phyloP scores from a whole-genome alignment of 1,140 invertebrate species.

The Glomeris maerens region DNA sequence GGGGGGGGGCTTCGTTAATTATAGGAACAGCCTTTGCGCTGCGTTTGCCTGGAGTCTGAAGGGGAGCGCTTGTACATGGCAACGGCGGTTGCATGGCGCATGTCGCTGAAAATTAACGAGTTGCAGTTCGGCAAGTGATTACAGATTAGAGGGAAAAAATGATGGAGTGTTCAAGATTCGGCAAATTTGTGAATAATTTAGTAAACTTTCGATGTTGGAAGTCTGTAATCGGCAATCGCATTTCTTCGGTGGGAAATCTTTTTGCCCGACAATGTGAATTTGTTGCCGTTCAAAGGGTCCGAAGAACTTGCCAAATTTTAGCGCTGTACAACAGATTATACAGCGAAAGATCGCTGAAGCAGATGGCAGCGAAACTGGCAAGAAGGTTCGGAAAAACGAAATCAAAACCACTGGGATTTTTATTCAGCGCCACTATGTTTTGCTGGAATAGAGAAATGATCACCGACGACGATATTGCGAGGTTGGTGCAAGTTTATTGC shows the following conservation, averaged over 20 bases:
- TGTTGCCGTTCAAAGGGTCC: constrained; percentile 3
- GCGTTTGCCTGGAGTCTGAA: no score
- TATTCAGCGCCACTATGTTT: constrained; percentile 4
- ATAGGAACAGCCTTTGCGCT: no score
- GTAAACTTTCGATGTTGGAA: no score
- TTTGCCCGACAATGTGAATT: constrained; percentile 11
- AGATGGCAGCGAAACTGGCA: neutral
- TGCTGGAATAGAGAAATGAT: constrained; percentile 9
- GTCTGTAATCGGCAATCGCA: no score
- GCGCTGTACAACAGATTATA: constrained; percentile 5
- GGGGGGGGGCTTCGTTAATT: no score
- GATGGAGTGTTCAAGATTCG: no score
- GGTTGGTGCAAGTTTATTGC: constrained; percentile 1
- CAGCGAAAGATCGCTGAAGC: neutral
- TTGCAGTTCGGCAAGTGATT: no score
- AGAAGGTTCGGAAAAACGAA: neutral
- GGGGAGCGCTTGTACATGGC: no score
- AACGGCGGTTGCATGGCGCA: no score
- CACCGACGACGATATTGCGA: constrained; percentile 2
- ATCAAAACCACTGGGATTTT: constrained; percentile 2
- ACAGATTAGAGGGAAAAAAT: no score
- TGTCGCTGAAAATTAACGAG: no score
- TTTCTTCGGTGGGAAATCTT: neutral
- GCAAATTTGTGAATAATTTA: no score
- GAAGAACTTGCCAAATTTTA: constrained; percentile 6